These are phyloP conservation scores for Sus cebifrons DNA, from an alignment of 2,797 vertebrate species.

Conservation along the genomic window DNA sequence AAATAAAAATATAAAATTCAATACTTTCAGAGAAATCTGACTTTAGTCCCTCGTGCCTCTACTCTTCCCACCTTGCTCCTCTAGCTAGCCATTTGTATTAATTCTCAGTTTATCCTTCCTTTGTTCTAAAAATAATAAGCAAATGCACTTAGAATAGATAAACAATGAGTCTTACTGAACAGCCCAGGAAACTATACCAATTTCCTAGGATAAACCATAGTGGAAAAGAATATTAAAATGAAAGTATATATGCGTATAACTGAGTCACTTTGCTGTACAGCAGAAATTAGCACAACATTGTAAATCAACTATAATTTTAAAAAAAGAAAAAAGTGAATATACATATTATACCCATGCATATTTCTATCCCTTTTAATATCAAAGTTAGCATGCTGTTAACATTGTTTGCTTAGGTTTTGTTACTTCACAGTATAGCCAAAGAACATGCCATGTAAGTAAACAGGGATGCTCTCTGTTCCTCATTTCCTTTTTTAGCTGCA, in stretches of 20 bases:
- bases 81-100: background rate
- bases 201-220: no score
- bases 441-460: background rate
- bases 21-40: conserved; percentile 19
- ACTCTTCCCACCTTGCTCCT: background rate
- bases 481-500: conserved; percentile 24
- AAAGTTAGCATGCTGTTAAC: conserved; percentile 18
- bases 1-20: conserved; percentile 29
- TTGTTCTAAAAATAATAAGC: background rate
- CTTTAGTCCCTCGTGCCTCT: background rate
- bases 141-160: background rate
- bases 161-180: no score
- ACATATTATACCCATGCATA: background rate
- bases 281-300: no score
- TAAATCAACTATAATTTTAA: no score
- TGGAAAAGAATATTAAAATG: no score
- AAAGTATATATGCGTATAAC: no score
- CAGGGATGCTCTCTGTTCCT: background rate
- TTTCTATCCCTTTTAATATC: background rate
- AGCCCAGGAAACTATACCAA: no score
- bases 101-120: conserved; percentile 5
- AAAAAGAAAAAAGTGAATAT: background rate
- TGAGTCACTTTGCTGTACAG: no score
- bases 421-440: conserved; percentile 3
- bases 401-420: background rate